Conservation (phyloP, 2,113 vertebrate species). For the Trematocara zebra region DNA sequence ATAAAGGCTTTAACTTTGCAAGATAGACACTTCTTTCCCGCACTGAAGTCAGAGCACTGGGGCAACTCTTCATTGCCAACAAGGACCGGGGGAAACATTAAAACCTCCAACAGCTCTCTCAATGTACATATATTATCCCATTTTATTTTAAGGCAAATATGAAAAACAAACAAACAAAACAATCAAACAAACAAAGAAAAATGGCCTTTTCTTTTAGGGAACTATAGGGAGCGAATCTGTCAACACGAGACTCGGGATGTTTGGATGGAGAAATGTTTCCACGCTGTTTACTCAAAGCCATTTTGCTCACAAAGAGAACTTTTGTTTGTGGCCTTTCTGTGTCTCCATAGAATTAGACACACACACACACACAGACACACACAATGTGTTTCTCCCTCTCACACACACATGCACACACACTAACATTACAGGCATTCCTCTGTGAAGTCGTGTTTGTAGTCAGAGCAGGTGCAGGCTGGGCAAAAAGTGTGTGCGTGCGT, state of each 20-base stretch:
- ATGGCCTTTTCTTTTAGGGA: background rate
- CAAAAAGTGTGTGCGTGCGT: background rate
- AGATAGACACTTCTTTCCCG: background rate
- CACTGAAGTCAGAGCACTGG: background rate
- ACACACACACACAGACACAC: background rate
- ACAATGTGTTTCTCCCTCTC: background rate
- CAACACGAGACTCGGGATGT: background rate
- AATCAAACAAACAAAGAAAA: background rate
- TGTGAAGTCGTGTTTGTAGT: background rate
- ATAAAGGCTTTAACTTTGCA: background rate
- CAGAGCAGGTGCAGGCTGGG: conserved; percentile 25
- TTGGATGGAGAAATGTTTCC: background rate
- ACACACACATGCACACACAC: background rate
- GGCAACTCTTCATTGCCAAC: background rate
- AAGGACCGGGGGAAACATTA: background rate
- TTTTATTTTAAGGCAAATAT: background rate
- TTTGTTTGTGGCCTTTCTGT: conserved; percentile 13
- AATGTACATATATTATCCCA: background rate
- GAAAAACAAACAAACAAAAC: background rate
- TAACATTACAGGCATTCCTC: conserved; percentile 23
- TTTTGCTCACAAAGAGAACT: conserved; percentile 1
- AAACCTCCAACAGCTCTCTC: background rate
- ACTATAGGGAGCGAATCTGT: background rate
- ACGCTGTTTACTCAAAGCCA: background rate
- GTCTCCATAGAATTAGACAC: background rate